Evolutionary conservation across 2,888 invertebrate species (phyloP), one percentile per base, ranked within the genome.

Genomic region (Anorthoa munda): DNA sequence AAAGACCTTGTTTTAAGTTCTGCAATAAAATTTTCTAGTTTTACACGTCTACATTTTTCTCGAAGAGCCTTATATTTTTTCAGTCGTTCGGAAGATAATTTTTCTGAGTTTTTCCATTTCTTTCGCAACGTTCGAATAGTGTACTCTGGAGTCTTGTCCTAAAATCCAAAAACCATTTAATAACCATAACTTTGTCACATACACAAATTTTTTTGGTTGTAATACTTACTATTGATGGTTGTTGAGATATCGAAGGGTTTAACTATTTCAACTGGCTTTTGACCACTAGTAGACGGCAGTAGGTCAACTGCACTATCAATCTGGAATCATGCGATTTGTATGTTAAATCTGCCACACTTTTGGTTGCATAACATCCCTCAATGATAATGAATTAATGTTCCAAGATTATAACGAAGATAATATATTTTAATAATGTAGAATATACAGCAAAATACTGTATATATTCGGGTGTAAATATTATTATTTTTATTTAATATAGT

Each of bases 121-220:
- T 56, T 56, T 56, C 55, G 26, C 23, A 26, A 56, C 21, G 55
- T 56, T 12, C 55, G 12, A 56, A 23, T 23, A 56, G 55, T 56
- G 23, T 23, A 56, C 55, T 56, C 55, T 56, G 26, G 55, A 56
- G 55, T 56, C 55, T 56, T 56, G 55, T 23, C 12, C 55, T 56
- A 23, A 56, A 56, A 56, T 13, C 1, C n/a, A 56, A 26, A 56
- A 56, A 21, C 2, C 9, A 9, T 23, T 56, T 26, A 23, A 56
- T 23, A 56, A 56, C 15, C 5, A 23, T 23, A 56, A 23, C 11
- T 56, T 23, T 26, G 21, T 12, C 23, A 12, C 13, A 13, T 5
- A 56, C 23, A 23, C 12, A 26, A 23, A 23, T 13, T 23, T 56
- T 56, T 56, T 56, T 18, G 55, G n/a, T n/a, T n/a, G n/a, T n/a